Evolutionary conservation across 2,888 invertebrate genomes (phyloP).

Genomic region (Nipponacmea schrenckii): DNA sequence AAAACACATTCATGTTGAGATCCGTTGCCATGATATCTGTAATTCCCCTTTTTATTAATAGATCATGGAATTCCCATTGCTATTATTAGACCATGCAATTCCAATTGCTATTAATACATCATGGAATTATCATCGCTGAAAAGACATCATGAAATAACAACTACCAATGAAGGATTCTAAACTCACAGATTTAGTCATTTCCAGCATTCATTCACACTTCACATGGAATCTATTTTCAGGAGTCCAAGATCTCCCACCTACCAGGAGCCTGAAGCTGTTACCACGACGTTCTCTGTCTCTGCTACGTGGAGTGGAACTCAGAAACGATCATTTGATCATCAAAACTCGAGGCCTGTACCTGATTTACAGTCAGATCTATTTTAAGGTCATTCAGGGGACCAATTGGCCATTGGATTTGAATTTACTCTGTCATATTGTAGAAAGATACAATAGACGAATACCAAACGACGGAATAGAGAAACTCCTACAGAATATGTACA

Average conservation of each 20-base stretch:
- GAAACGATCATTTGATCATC: not conserved
- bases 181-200: no score
- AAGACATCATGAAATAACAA: no score
- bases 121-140: no score
- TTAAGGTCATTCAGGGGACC: not conserved
- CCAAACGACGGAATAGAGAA: not conserved
- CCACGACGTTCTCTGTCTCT: not conserved
- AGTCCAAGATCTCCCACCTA: not conserved
- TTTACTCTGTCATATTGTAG: not conserved
- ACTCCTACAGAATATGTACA: not conserved
- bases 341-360: not conserved
- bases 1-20: no score
- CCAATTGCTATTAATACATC: no score
- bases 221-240: not conserved
- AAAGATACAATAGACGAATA: not conserved
- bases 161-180: no score
- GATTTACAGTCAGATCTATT: conserved; percentile 1
- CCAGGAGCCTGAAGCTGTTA: not conserved
- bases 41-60: no score
- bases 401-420: not conserved
- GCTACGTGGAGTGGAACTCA: not conserved
- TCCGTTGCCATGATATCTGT: no score
- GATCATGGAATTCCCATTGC: no score
- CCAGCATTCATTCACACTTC: no score
- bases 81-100: no score